Evolutionary conservation across 2,797 vertebrate genomes (phyloP).

Genomic region (Notolabrus celidotus): DNA sequence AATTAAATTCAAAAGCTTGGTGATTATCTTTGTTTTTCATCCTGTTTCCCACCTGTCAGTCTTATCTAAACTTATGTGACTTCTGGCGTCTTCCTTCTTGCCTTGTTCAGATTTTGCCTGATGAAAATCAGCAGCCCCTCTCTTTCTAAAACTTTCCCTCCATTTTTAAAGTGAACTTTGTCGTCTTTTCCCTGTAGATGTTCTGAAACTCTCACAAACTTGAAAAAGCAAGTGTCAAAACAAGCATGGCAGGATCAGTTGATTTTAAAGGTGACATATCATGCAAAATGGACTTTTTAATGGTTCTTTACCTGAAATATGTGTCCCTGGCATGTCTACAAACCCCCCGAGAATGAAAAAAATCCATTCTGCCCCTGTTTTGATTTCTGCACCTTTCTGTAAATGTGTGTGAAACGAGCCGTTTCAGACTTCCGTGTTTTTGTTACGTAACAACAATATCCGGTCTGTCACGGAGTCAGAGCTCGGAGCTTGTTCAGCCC

Average conservation of each 20-base stretch:
- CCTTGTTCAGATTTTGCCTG: not conserved
- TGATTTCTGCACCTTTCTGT: no score
- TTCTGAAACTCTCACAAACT: not conserved
- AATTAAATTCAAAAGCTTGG: slow-evolving; percentile 42
- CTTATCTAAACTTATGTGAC: not conserved
- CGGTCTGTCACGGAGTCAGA: no score
- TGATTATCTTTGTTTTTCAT: slow-evolving; percentile 23
- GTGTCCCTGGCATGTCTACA: no score
- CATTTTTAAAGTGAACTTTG: not conserved
- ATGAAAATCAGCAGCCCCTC: not conserved
- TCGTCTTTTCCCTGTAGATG: not conserved
- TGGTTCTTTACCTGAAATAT: no score
- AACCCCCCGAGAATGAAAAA: no score
- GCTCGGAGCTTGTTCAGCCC: no score
- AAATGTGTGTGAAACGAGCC: no score
- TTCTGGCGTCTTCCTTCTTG: not conserved
- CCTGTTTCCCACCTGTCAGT: not conserved
- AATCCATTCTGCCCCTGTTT: no score
- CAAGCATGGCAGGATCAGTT: not conserved
- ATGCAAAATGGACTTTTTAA: no score
- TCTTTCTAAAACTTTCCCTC: not conserved
- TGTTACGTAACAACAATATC: no score
- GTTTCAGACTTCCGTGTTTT: no score
- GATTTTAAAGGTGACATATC: no score
- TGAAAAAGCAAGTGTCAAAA: not conserved